Conservation (phyloP, 2,113 vertebrate species). For the Tragelaphus buxtoni region DNA sequence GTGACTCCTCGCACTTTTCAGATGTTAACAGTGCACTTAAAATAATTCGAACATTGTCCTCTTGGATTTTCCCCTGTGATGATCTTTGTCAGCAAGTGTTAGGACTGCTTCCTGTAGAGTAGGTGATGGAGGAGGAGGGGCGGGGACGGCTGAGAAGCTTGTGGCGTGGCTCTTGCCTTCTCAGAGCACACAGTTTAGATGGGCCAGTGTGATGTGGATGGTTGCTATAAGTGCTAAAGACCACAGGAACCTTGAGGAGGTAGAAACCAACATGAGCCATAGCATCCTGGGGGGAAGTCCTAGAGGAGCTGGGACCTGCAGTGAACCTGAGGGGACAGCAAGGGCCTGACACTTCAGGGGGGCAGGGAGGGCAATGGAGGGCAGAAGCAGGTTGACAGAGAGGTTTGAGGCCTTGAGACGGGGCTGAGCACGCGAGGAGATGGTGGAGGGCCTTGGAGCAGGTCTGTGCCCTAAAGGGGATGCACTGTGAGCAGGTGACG, state of each 20-base stretch:
- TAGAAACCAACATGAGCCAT: not conserved
- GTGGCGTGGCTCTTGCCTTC: not conserved
- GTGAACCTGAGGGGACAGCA: not conserved
- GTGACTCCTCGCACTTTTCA: not conserved
- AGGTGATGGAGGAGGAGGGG: no score
- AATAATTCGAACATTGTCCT: not conserved
- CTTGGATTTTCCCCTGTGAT: not conserved
- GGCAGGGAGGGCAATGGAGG: not conserved
- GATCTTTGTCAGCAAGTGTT: not conserved
- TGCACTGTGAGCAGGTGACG: not conserved
- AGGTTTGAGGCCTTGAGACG: not conserved
- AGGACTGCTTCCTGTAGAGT: not conserved
- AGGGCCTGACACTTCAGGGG: no score
- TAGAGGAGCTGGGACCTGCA: not conserved
- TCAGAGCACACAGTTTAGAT: not conserved
- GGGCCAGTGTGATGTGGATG: not conserved
- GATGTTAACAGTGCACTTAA: not conserved
- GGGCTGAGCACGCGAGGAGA: accelerated
- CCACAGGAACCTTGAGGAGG: not conserved
- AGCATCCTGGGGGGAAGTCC: not conserved
- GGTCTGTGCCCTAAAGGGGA: not conserved
- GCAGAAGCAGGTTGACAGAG: not conserved
- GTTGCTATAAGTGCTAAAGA: not conserved
- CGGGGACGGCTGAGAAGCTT: not conserved
- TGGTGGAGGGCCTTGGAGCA: not conserved